These are phyloP conservation scores for Leptosomus discolor DNA, from an alignment of 2,113 vertebrate genomes.

Conservation along the genomic window DNA sequence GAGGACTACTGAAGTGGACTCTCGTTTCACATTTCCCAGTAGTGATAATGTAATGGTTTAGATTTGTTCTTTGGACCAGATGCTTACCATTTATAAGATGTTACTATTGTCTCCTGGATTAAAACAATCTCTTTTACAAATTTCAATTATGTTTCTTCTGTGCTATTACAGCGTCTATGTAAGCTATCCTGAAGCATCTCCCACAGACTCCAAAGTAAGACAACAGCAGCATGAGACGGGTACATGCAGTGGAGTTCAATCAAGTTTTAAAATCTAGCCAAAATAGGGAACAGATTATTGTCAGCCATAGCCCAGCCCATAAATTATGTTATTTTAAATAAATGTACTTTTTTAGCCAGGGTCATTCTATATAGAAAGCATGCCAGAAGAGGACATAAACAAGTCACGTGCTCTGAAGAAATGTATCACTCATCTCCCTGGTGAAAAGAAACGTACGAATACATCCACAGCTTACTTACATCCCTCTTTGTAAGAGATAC, in stretches of 20 bases:
- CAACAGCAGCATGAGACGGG: neutral
- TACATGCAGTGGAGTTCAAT: neutral
- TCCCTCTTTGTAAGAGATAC: neutral
- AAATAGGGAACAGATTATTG: neutral
- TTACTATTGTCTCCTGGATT: neutral
- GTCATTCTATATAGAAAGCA: neutral
- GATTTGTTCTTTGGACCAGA: neutral
- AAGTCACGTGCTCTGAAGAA: neutral
- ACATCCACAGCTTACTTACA: neutral
- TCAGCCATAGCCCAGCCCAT: neutral
- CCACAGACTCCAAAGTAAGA: neutral
- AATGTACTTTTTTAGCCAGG: neutral
- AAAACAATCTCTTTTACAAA: neutral
- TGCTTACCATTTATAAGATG: neutral
- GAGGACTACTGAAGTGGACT: neutral
- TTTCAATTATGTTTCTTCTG: neutral
- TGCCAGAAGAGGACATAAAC: neutral
- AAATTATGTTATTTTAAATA: neutral
- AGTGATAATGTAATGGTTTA: neutral
- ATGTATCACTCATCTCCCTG: neutral
- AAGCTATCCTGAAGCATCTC: neutral
- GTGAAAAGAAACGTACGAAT: neutral
- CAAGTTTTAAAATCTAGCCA: neutral
- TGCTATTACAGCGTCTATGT: neutral
- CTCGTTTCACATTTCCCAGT: neutral